Base-by-base conservation (phyloP, 1,140 invertebrate species). In the Drosophila truncata region DNA sequence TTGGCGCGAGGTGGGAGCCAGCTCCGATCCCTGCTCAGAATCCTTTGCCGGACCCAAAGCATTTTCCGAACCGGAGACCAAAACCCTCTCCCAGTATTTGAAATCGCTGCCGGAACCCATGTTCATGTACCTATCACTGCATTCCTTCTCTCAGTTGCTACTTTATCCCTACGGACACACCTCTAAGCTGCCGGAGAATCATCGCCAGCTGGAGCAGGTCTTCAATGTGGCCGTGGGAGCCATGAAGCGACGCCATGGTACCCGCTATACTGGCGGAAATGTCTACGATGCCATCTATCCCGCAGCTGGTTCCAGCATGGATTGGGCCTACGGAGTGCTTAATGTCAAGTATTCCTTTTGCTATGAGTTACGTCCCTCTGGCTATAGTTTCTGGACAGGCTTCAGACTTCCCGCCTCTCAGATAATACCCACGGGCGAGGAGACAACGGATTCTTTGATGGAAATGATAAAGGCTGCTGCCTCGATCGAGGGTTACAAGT, bases 111-210 rank as follows among this genome's bases (percentile, higher is more conserved):
- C 63, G 11, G 65, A 67, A 11, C 72, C 77, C 29, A 86, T 94
- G 27, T 91, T 93, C 42, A 71, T 94, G 27, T 94, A 94, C 62
- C 94, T 47, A 93, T 95, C 95, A 0, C 94, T 97, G 63, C 97
- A 98, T 85, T 96, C 96, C 8, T 97, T 96, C 83, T 95, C 95
- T 0, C 96, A 97, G 84, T 93, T 96, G 83, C 93, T 96, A 47
- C 92, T 97, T 20, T 94, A 96, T 41, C 96, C 96, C 0, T 97
- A 95, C 84, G 96, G 96, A 14, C 94, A 96, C 79, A 95, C 95
- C 0, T 80, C 58, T 1, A 64, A 93, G 0, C 94, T 95, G 82
- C 93, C 95, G 2, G 92, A 94, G 0, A 96, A 96, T 75, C 95
- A 96, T 73, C 91, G 94, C 13, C 94, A 96, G 69, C 82, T 95